Evolutionary conservation across 53 echinoderm and acorn worm species (phyloP).

Genomic region (Pentamera pediparva): DNA sequence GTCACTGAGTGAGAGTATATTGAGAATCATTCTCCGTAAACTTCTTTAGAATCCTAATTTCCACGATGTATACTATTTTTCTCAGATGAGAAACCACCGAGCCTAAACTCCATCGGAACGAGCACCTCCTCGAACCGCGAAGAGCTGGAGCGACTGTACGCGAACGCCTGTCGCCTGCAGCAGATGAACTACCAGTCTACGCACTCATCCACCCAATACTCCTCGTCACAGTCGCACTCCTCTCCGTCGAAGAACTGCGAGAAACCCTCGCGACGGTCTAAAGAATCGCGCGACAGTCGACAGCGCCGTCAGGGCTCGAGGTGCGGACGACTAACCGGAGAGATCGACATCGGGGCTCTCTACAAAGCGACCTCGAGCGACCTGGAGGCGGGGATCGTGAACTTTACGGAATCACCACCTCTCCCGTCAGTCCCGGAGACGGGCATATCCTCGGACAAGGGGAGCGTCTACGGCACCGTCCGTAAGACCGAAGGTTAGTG

Average conservation of each 20-base stretch:
- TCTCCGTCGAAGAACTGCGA: constrained; percentile 35
- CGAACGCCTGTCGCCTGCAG: constrained; percentile 67
- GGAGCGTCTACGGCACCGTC: constrained; percentile 8
- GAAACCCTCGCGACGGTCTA: constrained; percentile 9
- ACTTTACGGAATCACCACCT: constrained; percentile 76
- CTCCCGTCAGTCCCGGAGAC: constrained; percentile 71
- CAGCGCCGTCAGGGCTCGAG: constrained; percentile 26
- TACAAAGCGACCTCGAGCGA: constrained; percentile 72
- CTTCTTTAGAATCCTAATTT: too few species aligned
- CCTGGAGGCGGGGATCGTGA: constrained; percentile 73
- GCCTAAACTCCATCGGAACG: constrained; percentile 35
- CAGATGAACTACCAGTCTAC: constrained; percentile 44
- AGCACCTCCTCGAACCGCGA: constrained; percentile 66
- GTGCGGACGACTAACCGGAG: background rate
- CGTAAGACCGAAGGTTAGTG: constrained; percentile 4
- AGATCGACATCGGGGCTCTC: constrained; percentile 26
- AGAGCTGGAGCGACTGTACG: constrained; percentile 72
- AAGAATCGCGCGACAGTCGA: constrained; percentile 32
- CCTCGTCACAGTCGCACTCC: constrained; percentile 32
- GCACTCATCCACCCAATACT: constrained; percentile 34
- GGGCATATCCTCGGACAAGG: constrained; percentile 14
- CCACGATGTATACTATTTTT: too few species aligned
- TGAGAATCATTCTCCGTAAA: too few species aligned
- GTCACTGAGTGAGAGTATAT: too few species aligned
- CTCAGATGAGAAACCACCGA: constrained; percentile 25